These are phyloP conservation scores for Tenodera sinensis DNA, from an alignment of 2,888 invertebrate genomes.

Conservation along the genomic window DNA sequence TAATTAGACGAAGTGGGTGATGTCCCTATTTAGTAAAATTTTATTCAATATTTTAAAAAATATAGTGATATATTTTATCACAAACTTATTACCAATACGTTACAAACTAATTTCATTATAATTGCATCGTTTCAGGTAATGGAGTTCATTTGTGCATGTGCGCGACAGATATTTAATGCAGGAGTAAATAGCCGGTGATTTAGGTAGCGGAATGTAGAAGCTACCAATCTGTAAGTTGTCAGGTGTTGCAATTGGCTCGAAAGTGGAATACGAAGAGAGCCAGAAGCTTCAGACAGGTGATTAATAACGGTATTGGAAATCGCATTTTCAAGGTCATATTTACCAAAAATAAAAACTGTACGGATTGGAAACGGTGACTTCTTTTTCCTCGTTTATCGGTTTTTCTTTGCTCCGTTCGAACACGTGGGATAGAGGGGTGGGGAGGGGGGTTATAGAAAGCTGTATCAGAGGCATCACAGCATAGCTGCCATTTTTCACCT, in stretches of 20 bases:
- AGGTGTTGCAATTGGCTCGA: neutral
- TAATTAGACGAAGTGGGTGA: no score
- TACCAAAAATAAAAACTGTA: neutral
- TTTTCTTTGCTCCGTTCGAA: neutral
- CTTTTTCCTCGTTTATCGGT: neutral
- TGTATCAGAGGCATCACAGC: neutral
- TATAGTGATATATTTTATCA: no score
- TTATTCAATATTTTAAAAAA: no score
- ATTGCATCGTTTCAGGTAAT: no score
- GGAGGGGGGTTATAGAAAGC: neutral
- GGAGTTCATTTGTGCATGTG: no score
- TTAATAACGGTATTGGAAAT: neutral
- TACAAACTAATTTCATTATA: no score
- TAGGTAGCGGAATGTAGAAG: neutral
- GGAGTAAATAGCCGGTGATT: neutral
- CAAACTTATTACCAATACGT: no score
- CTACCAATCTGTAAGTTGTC: neutral
- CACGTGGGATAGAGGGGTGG: neutral
- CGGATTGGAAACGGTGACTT: neutral
- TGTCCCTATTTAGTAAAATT: no score
- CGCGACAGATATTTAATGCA: neutral
- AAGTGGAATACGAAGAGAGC: neutral
- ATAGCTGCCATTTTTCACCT: neutral
- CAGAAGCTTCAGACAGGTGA: neutral
- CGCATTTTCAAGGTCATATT: neutral